Evolutionary conservation across 2,888 invertebrate species (phyloP).

Genomic region (Protonemura montana): DNA sequence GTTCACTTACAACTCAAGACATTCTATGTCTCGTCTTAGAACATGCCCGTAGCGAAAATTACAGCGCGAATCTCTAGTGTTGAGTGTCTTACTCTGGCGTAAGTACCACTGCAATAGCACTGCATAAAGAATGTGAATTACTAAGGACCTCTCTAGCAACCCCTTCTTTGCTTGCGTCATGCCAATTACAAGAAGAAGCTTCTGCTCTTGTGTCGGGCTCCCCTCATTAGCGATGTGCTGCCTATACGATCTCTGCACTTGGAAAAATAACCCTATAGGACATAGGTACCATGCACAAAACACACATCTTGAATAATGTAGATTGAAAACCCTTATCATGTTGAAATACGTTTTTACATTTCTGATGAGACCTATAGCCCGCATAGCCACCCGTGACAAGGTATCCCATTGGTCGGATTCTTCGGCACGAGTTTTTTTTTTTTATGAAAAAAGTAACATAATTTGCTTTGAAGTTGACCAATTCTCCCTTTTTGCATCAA

Average conservation of each 20-base stretch:
- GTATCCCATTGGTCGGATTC: background rate
- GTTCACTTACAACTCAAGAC: background rate
- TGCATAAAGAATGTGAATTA: background rate
- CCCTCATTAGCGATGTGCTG: constrained; percentile 40
- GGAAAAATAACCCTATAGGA: background rate
- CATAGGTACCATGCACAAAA: background rate
- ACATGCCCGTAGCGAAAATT: background rate
- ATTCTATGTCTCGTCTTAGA: background rate
- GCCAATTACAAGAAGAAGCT: constrained; percentile 41
- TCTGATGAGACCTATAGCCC: background rate
- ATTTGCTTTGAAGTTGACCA: background rate
- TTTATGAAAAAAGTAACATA: background rate
- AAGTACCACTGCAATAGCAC: background rate
- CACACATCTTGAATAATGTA: constrained; percentile 12
- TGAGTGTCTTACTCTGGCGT: background rate
- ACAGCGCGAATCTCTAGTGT: background rate
- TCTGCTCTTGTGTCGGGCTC: background rate
- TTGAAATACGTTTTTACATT: background rate
- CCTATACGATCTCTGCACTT: background rate
- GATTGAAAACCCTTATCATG: background rate
- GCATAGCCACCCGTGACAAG: background rate
- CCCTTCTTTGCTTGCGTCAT: constrained; percentile 43
- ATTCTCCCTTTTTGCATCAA: background rate
- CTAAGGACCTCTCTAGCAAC: constrained; percentile 12
- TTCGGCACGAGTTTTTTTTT: no score